These are phyloP conservation scores for Leptestheria dahalacensis DNA, from an alignment of 1,140 invertebrate species.

Conservation along the genomic window DNA sequence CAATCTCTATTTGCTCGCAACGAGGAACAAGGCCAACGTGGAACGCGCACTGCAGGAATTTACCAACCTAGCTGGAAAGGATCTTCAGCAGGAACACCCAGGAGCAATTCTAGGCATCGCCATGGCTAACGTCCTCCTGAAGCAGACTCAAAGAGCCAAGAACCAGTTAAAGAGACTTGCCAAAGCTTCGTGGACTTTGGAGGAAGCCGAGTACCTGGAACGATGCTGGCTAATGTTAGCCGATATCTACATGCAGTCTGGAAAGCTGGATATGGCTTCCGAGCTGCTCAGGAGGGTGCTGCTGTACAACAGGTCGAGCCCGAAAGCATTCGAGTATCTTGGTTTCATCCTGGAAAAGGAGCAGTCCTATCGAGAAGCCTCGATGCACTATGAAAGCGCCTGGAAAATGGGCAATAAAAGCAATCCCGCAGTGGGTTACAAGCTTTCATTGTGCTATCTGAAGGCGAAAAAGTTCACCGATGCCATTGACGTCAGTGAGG, in stretches of 20 bases:
- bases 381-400: slow-evolving; percentile 61
- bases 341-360: slow-evolving; percentile 83
- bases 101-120: slow-evolving; percentile 80
- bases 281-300: slow-evolving; percentile 65
- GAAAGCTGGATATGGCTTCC: slow-evolving; percentile 70
- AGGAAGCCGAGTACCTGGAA: slow-evolving; percentile 91
- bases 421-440: slow-evolving; percentile 78
- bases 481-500: slow-evolving; percentile 67
- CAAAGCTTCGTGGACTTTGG: slow-evolving; percentile 76
- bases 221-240: slow-evolving; percentile 83
- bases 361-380: slow-evolving; percentile 75
- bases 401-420: slow-evolving; percentile 66
- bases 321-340: slow-evolving; percentile 75
- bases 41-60: slow-evolving; percentile 72
- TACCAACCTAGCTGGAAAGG: slow-evolving; percentile 52
- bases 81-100: slow-evolving; percentile 48
- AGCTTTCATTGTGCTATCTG: slow-evolving; percentile 77
- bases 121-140: slow-evolving; percentile 69
- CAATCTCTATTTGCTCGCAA: slow-evolving; percentile 69
- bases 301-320: slow-evolving; percentile 77
- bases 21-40: slow-evolving; percentile 66
- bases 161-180: slow-evolving; percentile 82
- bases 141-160: slow-evolving; percentile 71
- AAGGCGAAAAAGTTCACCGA: slow-evolving; percentile 82
- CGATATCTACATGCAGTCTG: slow-evolving; percentile 77